Base-by-base conservation (phyloP, 2,113 vertebrate species). In the Triplophysa siluroides region DNA sequence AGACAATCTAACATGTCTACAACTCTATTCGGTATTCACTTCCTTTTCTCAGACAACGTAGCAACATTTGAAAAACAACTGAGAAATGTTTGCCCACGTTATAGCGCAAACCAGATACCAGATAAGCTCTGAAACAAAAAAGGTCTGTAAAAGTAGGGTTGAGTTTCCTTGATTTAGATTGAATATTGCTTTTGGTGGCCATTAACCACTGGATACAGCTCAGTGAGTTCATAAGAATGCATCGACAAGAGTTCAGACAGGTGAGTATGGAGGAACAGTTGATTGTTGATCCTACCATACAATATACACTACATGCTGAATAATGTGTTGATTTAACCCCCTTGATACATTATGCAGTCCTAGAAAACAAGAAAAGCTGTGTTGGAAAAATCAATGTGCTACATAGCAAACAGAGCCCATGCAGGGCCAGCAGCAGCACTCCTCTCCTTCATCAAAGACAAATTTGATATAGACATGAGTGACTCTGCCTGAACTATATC, bases 381-480 rank as follows among this genome's bases (percentile, higher is more conserved):
- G 50, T 54, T 77, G 62, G 74, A 77, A 77, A 77, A 65, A 77
- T 77, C 62, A 65, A 77, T 77, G 60, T 26, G 45, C 45, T 33
- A 21, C 74, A 76, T 0, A 54, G 62, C 74, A 50, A 65, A 65
- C 74, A 65, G 61, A 38, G 61, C 29, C 19, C 72, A 75, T 74
- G 23, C 72, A 47, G 58, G 21, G 38, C 60, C 62, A 76, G 11
- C 62, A 65, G 24, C 43, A 3, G 16, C 16, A 18, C 45, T 50
- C 23, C 73, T 12, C 45, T 23, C 14, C 33, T 62, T 76, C 24
- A 80, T 83, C 78, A 74, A 60, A 67, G 66, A 76, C 78, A 80
- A 81, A 84, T 84, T 43, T 81, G 78, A 83, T 78, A 82, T 61
- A 80, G 77, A 85, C 76, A 78, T 63, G 71, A 82, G 73, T 69